These are phyloP conservation scores for Crematogaster levior DNA, from an alignment of 2,888 invertebrate genomes.

Conservation along the genomic window DNA sequence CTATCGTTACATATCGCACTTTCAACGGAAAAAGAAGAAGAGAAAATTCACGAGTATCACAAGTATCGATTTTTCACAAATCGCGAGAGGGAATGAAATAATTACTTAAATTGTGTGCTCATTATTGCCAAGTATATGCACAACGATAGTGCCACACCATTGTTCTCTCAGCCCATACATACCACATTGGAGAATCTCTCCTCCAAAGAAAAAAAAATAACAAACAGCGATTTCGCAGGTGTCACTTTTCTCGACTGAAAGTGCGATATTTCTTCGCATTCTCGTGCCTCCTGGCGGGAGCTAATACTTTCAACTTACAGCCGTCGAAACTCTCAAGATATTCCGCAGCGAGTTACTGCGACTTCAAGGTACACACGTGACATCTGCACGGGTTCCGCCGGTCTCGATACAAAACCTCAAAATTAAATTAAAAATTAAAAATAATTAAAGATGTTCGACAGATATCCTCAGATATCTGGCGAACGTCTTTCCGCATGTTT, in stretches of 20 bases:
- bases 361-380: constrained; percentile 55
- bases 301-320: constrained; percentile 44
- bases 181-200: neutral
- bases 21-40: constrained; percentile 12
- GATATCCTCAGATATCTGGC: neutral
- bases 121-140: constrained; percentile 5
- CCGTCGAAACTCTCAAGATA: constrained; percentile 31
- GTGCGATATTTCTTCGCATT: constrained; percentile 24
- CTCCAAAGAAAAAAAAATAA: neutral
- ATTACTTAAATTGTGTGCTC: neutral
- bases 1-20: constrained; percentile 26
- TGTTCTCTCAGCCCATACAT: neutral
- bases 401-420: neutral
- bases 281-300: neutral
- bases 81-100: neutral
- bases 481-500: neutral
- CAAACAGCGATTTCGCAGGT: neutral
- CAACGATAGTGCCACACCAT: neutral
- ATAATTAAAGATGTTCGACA: neutral
- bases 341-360: constrained; percentile 48
- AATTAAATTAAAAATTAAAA: constrained; percentile 6
- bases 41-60: constrained; percentile 10
- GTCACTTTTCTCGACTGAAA: constrained; percentile 1
- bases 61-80: constrained; percentile 2
- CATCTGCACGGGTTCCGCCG: neutral